A percentile compares a stretch with the other conserved stretches of the same genome.
Conservation (phyloP, 2,113 vertebrate species). For the Megalops atlanticus region DNA sequence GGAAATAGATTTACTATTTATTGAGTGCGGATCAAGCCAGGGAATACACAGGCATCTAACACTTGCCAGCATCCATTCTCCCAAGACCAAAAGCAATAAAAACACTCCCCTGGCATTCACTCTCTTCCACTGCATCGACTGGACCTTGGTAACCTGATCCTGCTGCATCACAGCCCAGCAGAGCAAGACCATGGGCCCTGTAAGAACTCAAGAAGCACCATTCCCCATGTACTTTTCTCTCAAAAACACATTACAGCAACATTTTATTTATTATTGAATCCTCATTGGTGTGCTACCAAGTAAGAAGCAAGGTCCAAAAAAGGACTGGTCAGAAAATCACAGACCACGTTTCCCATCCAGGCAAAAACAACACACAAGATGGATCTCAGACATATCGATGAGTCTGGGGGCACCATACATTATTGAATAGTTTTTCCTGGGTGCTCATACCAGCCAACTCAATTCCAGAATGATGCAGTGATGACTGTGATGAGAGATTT, state of each 20-base stretch:
- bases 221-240: neutral
- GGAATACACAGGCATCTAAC: slow-evolving; percentile 50
- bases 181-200: neutral
- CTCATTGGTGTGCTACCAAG: neutral
- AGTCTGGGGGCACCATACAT: too few species aligned
- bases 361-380: neutral
- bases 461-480: neutral
- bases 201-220: neutral
- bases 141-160: slow-evolving; percentile 15
- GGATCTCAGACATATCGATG: neutral
- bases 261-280: neutral
- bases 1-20: slow-evolving; percentile 61
- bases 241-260: neutral
- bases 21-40: slow-evolving; percentile 47
- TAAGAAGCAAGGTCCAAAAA: neutral
- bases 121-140: slow-evolving; percentile 20
- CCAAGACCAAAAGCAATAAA: slow-evolving; percentile 1
- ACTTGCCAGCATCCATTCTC: slow-evolving; percentile 22
- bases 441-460: neutral
- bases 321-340: neutral
- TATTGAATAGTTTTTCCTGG: neutral
- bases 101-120: slow-evolving; percentile 13
- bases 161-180: neutral
- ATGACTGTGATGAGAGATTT: neutral
- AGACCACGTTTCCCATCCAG: neutral